Percentiles rank a stretch among this genome's conserved stretches.
phyloP scores from a whole-genome alignment of 2,888 invertebrate genomes.

The Synergus japonicus region DNA sequence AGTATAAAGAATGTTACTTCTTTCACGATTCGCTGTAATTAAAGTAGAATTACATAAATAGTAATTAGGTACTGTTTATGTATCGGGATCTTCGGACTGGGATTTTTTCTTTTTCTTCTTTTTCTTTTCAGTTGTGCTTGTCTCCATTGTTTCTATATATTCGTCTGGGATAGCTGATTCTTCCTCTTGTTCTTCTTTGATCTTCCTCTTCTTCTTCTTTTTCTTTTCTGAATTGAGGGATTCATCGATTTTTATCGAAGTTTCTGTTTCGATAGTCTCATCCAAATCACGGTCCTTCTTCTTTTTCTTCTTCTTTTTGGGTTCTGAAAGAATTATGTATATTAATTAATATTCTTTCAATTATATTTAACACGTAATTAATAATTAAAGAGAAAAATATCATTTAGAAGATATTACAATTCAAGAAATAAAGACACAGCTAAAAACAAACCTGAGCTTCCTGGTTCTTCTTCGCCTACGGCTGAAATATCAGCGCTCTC shows the following conservation, averaged over 20 bases:
- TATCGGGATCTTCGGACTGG: conserved; percentile 33
- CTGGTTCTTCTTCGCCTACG: conserved; percentile 48
- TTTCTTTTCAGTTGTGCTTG: conserved; percentile 42
- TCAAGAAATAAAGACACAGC: background rate
- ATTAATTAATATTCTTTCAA: conserved; percentile 2
- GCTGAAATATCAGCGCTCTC: conserved; percentile 54
- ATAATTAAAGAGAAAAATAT: conserved; percentile 21
- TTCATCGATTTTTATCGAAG: conserved; percentile 35
- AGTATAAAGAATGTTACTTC: background rate
- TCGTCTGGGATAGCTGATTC: conserved; percentile 64
- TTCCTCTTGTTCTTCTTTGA: conserved; percentile 59
- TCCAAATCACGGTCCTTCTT: conserved; percentile 64
- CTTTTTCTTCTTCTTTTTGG: conserved; percentile 77
- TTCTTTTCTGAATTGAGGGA: conserved; percentile 59
- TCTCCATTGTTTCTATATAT: conserved; percentile 53
- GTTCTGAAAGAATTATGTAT: conserved; percentile 56
- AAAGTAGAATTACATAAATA: conserved; percentile 4
- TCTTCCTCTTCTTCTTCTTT: conserved; percentile 72
- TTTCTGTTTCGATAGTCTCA: conserved; percentile 48
- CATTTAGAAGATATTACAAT: background rate
- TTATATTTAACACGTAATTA: background rate
- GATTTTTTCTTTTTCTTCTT: conserved; percentile 59
- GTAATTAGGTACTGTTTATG: conserved; percentile 1
- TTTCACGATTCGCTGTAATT: background rate
- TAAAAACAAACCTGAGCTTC: conserved; percentile 51